These are phyloP conservation scores for Anarhynchus alexandrinus DNA, from an alignment of 2,113 vertebrate species.

Conservation along the genomic window DNA sequence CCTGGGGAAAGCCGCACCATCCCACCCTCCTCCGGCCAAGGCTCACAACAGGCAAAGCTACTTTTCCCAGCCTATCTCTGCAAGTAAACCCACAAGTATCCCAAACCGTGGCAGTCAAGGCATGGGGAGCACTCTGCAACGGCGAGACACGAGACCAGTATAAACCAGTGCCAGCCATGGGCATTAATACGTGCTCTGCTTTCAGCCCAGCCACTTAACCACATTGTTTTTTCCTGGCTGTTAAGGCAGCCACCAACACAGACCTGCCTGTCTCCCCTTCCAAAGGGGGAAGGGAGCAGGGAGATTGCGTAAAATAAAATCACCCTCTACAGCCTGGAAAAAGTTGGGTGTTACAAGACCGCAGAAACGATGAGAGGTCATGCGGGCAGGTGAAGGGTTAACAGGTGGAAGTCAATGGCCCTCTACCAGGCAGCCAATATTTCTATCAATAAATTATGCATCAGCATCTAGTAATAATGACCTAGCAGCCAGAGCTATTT, in stretches of 20 bases:
- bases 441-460: conserved; percentile 70
- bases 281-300: background rate
- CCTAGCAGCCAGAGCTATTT: conserved; percentile 63
- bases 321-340: background rate
- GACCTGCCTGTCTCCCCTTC: background rate
- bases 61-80: background rate
- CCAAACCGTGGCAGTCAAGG: background rate
- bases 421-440: conserved; percentile 52
- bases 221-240: background rate
- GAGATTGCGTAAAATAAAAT: background rate
- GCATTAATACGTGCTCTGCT: background rate
- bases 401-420: conserved; percentile 48
- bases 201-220: background rate
- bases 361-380: fast-evolving
- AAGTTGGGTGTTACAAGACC: background rate
- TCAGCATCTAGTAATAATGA: conserved; percentile 66
- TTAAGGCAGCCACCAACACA: background rate
- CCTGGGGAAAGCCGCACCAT: background rate
- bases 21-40: background rate
- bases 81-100: background rate
- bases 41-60: background rate
- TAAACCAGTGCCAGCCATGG: background rate
- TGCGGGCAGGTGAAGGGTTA: conserved; percentile 51
- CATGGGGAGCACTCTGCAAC: background rate
- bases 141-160: background rate